Evolutionary conservation across 2,797 vertebrate genomes (phyloP).

Genomic region (Rhinatrema bivittatum): DNA sequence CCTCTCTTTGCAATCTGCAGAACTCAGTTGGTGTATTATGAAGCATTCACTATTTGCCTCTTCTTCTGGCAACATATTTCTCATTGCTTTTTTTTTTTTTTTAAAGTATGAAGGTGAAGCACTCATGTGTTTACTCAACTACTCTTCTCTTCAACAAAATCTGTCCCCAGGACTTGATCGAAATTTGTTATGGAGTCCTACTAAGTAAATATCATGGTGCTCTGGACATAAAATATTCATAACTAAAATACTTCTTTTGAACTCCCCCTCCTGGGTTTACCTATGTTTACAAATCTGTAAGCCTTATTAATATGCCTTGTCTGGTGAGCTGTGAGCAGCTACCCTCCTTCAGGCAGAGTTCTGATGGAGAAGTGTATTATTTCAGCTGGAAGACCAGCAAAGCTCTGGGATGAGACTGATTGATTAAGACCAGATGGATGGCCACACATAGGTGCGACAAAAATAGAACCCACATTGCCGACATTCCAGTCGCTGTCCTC

Average conservation of each 20-base stretch:
- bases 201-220: conserved; percentile 44
- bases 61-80: conserved; percentile 47
- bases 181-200: conserved; percentile 38
- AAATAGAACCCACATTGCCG: conserved; percentile 79
- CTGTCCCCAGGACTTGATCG: conserved; percentile 41
- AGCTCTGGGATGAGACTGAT: conserved; percentile 72
- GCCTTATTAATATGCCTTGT: conserved; percentile 43
- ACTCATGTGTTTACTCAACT: conserved; percentile 13
- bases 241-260: conserved; percentile 36
- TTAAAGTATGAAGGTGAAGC: conserved; percentile 28
- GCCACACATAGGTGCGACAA: conserved; percentile 79
- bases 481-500: conserved; percentile 75
- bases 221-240: conserved; percentile 49
- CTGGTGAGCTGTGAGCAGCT: conserved; percentile 34
- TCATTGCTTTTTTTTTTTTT: conserved; percentile 20
- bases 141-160: conserved; percentile 33
- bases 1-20: conserved; percentile 68
- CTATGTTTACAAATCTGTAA: conserved; percentile 50
- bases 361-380: conserved; percentile 69
- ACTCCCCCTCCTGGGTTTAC: conserved; percentile 36
- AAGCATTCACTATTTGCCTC: conserved; percentile 48
- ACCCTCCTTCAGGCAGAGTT: conserved; percentile 55
- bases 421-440: conserved; percentile 90
- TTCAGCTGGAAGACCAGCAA: conserved; percentile 78
- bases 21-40: conserved; percentile 57